Base-by-base conservation (phyloP, 2,113 vertebrate genomes). In the Rhizomys pruinosus region DNA sequence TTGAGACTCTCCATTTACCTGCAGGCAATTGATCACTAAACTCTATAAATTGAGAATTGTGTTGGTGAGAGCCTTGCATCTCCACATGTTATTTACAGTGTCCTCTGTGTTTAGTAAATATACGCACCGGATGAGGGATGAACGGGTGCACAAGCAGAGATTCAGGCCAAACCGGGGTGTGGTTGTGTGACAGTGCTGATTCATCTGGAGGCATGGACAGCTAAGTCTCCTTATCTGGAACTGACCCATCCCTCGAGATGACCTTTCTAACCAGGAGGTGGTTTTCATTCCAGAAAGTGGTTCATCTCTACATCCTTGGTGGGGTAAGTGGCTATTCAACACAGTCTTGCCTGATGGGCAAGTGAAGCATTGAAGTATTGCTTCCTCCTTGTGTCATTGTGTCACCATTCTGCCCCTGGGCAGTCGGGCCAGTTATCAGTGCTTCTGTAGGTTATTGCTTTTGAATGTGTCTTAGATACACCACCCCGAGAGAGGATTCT, bases 1-100 rank as follows among this genome's bases (percentile, higher is more conserved):
- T 89, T 59, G 63, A 89, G 89, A 86, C 84, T 87, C 13, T 57
- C 76, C 25, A 34, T 72, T 84, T 80, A 55, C 5, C 91, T 94
- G 22, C 15, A 87, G 72, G 39, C 71, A 91, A 69, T 66, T 95
- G 20, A 68, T 84, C 77, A 87, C 52, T 87, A 84, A 66, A 59
- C 19, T 73, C 55, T 39, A 20, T 13, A 55, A 93, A 86, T 27
- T 86, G 94, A 72, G 76, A 90, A 64, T 71, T 27, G 20, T 87
- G 2, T 87, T 91, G 87, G 32, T 47, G 93, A 52, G 57, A 94
- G 22, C 16, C 19, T 89, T 84, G 2, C 59, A n/a, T 52, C 4
- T 69, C 66, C 81, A 3, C 20, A 61, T 87, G 29, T n/a, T 55
- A 19, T 76, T 89, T 73, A 73, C 2, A 90, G 63, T 86, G 89